Evolutionary conservation across 2,888 invertebrate species (phyloP).

Genomic region (Griposia aprilina): DNA sequence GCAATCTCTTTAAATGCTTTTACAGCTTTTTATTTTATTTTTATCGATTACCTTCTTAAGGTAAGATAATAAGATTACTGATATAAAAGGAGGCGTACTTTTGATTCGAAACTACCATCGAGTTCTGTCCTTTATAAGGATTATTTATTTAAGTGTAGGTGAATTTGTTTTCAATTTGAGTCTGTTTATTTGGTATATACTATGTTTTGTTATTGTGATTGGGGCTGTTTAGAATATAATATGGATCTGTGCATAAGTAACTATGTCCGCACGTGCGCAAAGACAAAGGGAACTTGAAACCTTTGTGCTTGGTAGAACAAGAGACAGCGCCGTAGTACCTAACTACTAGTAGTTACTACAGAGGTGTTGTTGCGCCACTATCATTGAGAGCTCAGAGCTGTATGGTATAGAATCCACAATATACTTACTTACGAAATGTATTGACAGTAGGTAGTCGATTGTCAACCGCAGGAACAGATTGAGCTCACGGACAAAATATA

Average conservation of each 20-base stretch:
- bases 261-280: conserved; percentile 73
- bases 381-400: conserved; percentile 39
- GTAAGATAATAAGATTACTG: conserved; percentile 57
- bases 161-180: conserved; percentile 11
- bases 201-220: conserved; percentile 5
- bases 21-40: conserved; percentile 44
- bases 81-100: conserved; percentile 65
- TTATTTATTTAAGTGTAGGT: conserved; percentile 16
- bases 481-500: conserved; percentile 53
- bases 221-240: conserved; percentile 16
- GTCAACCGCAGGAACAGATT: conserved; percentile 51
- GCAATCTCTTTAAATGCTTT: conserved; percentile 63
- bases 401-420: conserved; percentile 41
- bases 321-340: conserved; percentile 38
- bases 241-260: conserved; percentile 54
- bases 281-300: conserved; percentile 77
- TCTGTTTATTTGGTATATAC: background rate
- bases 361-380: conserved; percentile 53
- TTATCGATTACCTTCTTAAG: conserved; percentile 51
- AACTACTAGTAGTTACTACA: conserved; percentile 14
- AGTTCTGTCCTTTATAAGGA: conserved; percentile 23
- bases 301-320: conserved; percentile 63
- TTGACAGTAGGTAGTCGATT: conserved; percentile 56
- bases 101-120: conserved; percentile 28
- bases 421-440: conserved; percentile 48